These are phyloP conservation scores for Narcine bancroftii DNA, from an alignment of 2,113 vertebrate genomes.

Conservation along the genomic window DNA sequence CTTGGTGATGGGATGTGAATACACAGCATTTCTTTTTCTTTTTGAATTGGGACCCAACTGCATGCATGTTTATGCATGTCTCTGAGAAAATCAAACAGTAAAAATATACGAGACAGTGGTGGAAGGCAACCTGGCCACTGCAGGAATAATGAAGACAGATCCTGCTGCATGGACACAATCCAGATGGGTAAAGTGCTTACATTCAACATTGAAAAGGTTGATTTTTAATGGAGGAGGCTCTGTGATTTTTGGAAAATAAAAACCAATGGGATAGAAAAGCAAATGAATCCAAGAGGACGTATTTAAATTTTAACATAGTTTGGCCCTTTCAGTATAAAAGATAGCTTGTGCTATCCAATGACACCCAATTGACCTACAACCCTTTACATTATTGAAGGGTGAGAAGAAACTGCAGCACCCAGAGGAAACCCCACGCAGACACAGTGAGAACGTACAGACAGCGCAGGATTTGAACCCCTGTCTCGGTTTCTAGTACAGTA, in stretches of 20 bases:
- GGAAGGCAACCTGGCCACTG: not conserved
- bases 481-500: no score
- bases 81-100: not conserved
- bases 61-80: not conserved
- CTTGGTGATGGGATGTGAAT: not conserved
- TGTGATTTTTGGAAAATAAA: not conserved
- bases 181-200: not conserved
- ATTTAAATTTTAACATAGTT: no score
- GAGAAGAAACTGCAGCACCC: no score
- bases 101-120: not conserved
- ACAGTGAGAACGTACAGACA: no score
- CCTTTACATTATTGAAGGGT: no score
- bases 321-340: no score
- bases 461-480: no score
- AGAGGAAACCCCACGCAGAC: no score
- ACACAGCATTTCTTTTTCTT: not conserved
- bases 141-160: not conserved
- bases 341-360: no score
- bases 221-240: not conserved
- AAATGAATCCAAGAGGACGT: not conserved
- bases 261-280: not conserved
- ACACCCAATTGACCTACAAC: no score
- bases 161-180: not conserved
- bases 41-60: constrained; percentile 10
- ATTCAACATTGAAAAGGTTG: not conserved